Conservation (phyloP, 1,140 invertebrate species). For the Solenopsis fugax region DNA sequence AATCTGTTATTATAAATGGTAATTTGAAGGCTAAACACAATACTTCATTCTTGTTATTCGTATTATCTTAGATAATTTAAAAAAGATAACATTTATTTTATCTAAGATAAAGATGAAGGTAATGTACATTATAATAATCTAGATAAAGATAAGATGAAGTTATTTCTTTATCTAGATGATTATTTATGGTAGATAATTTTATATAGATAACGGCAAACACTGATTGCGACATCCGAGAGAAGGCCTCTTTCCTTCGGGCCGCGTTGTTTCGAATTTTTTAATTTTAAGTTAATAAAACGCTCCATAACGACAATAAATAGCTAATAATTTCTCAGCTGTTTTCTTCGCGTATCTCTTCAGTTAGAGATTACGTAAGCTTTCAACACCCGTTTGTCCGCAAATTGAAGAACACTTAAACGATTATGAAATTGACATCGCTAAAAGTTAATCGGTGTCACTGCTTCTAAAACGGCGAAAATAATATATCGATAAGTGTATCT, state of each 20-base stretch:
- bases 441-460: slow-evolving; percentile 29
- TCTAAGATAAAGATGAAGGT: too few species aligned
- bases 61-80: too few species aligned
- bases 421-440: slow-evolving; percentile 60
- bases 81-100: too few species aligned
- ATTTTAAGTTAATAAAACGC: slow-evolving; percentile 56
- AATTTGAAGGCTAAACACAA: too few species aligned
- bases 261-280: slow-evolving; percentile 29
- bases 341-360: slow-evolving; percentile 33
- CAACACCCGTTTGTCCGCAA: neutral
- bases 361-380: slow-evolving; percentile 47
- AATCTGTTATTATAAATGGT: too few species aligned
- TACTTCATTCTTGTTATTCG: too few species aligned
- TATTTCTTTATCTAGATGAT: too few species aligned
- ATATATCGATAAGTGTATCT: neutral
- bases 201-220: too few species aligned
- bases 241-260: neutral
- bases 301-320: slow-evolving; percentile 57
- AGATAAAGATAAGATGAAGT: too few species aligned
- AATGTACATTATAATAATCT: too few species aligned
- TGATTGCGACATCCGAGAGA: neutral
- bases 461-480: neutral
- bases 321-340: slow-evolving; percentile 43
- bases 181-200: too few species aligned
- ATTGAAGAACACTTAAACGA: slow-evolving; percentile 24